Percentiles rank a stretch among this genome's conserved stretches.
phyloP scores from a whole-genome alignment of 2,888 invertebrate species.

The Uropetala carovei region DNA sequence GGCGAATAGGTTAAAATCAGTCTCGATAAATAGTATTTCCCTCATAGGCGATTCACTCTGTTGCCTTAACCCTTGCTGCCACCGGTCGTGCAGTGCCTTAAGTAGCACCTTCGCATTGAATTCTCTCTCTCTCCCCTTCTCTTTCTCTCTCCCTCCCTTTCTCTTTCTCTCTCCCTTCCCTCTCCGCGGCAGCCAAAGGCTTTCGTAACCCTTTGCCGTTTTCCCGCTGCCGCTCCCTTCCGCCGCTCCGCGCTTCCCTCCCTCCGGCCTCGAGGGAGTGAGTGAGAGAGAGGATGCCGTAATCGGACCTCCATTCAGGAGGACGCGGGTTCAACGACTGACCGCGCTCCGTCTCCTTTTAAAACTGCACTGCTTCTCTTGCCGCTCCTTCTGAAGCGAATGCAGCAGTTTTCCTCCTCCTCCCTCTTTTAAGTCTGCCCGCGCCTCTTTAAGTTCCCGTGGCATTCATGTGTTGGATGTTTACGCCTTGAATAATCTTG shows the following conservation, averaged over 20 bases:
- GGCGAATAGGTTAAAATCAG: too few species aligned
- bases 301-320: conserved; percentile 64
- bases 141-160: too few species aligned
- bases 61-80: background rate
- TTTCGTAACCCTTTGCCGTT: conserved; percentile 15
- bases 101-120: background rate
- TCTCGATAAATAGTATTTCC: too few species aligned
- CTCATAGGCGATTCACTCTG: background rate
- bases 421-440: background rate
- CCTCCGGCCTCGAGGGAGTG: conserved; percentile 7
- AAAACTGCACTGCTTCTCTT: background rate
- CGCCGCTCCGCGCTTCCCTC: conserved; percentile 13
- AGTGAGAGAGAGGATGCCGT: conserved; percentile 51
- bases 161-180: background rate
- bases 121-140: too few species aligned
- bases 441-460: background rate
- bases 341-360: background rate
- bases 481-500: conserved; percentile 4
- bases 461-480: conserved; percentile 1
- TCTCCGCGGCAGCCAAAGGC: conserved; percentile 21
- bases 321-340: conserved; percentile 60
- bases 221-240: background rate
- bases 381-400: background rate
- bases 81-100: background rate
- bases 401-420: background rate